Evolutionary conservation across 2,888 invertebrate species (phyloP).

Genomic region (Agonopterix heracliana): DNA sequence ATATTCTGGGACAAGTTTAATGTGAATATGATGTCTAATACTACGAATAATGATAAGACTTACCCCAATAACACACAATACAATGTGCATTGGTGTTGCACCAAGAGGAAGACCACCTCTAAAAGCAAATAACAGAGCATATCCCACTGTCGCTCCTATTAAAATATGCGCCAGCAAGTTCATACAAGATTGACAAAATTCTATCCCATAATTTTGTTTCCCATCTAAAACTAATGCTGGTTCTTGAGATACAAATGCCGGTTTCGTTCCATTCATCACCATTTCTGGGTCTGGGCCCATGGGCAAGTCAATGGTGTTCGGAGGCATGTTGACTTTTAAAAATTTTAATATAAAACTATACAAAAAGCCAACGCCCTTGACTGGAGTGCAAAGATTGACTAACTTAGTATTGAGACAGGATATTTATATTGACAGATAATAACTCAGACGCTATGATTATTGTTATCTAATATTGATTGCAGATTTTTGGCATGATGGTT

Average conservation of each 20-base stretch:
- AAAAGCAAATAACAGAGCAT: conserved; percentile 34
- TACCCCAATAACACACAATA: conserved; percentile 58
- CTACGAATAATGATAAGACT: conserved; percentile 23
- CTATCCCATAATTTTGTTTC: conserved; percentile 30
- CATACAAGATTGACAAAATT: conserved; percentile 36
- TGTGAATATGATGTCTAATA: too few species aligned
- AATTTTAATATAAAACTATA: neutral
- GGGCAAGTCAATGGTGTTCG: conserved; percentile 23
- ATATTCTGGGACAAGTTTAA: neutral
- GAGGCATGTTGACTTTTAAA: conserved; percentile 21
- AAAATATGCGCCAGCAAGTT: conserved; percentile 45
- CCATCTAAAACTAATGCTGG: conserved; percentile 1
- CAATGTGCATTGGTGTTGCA: conserved; percentile 39
- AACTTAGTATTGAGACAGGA: neutral
- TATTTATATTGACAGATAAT: neutral
- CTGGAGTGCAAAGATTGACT: neutral
- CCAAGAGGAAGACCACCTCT: conserved; percentile 34
- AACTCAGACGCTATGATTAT: neutral
- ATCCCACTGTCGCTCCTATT: conserved; percentile 46
- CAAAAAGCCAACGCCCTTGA: neutral
- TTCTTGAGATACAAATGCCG: neutral
- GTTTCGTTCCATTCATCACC: conserved; percentile 3
- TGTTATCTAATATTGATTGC: neutral
- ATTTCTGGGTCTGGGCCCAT: conserved; percentile 19
- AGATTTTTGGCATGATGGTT: too few species aligned